Percentiles rank a stretch among this genome's conserved stretches.
These are phyloP conservation scores for Saguinus imperator DNA, from an alignment of 2,113 vertebrate species.

Conservation along the genomic window DNA sequence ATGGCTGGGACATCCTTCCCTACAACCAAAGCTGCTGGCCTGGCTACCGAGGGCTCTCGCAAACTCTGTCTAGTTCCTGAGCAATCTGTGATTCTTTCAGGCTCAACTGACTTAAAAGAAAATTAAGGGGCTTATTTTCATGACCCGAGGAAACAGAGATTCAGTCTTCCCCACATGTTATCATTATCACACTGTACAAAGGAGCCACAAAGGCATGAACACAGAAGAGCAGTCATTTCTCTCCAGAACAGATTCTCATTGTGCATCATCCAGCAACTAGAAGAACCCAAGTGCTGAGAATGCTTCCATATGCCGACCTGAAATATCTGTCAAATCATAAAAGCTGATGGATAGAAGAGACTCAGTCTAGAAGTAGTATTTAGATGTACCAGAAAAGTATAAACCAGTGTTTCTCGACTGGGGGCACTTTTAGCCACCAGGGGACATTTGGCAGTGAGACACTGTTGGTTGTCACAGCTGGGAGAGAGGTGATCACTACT, in stretches of 20 bases:
- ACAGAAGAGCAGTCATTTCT: constrained; percentile 6
- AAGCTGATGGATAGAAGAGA: neutral
- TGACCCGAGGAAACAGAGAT: neutral
- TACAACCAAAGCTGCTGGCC: neutral
- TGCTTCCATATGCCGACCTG: neutral
- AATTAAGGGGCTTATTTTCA: neutral
- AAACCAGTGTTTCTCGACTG: neutral
- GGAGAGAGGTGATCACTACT: neutral
- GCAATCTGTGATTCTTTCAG: neutral
- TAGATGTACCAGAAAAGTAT: neutral
- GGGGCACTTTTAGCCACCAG: no score
- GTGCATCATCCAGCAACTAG: neutral
- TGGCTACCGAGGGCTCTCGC: neutral
- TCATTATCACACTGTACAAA: neutral
- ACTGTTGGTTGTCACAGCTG: neutral
- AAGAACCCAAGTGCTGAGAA: neutral
- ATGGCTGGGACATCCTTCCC: neutral
- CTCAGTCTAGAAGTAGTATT: neutral
- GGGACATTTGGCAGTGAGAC: neutral
- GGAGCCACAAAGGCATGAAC: neutral
- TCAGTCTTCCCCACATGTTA: neutral
- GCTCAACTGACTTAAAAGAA: neutral
- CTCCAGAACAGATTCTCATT: neutral
- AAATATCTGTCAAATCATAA: neutral
- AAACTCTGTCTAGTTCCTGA: neutral